These are phyloP conservation scores for Pollicipes pollicipes DNA, from an alignment of 1,140 invertebrate genomes.

Conservation along the genomic window DNA sequence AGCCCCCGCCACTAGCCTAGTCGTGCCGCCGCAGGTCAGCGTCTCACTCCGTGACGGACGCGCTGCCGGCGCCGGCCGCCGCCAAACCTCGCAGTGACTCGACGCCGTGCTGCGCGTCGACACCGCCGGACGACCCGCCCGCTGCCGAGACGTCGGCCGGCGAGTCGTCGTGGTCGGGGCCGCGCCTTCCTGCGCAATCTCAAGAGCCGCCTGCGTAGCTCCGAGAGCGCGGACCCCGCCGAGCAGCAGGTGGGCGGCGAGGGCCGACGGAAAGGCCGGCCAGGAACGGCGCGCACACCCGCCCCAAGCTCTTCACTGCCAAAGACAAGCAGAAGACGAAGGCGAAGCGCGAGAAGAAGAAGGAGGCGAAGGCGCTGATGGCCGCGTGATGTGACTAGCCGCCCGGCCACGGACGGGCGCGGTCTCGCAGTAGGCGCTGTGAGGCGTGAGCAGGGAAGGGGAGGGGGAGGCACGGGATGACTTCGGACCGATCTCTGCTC, in stretches of 20 bases:
- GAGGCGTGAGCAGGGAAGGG: too few relatives aligned
- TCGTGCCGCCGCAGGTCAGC: not conserved
- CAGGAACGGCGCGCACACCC: not conserved
- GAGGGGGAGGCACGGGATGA: too few relatives aligned
- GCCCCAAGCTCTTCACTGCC: not conserved
- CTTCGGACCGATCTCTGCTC: too few relatives aligned
- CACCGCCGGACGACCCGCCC: not conserved
- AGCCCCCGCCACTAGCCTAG: too few relatives aligned
- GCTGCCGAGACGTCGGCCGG: too few relatives aligned
- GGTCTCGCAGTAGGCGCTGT: too few relatives aligned
- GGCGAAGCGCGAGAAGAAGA: not conserved
- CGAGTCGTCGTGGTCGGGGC: not conserved
- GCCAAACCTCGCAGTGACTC: not conserved
- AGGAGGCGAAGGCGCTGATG: not conserved
- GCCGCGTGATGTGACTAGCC: not conserved
- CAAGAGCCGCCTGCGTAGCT: not conserved
- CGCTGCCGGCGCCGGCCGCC: too few relatives aligned
- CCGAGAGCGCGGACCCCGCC: not conserved
- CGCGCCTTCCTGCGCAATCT: not conserved
- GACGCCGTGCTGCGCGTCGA: not conserved
- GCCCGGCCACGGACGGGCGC: too few relatives aligned
- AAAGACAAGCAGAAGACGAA: not conserved
- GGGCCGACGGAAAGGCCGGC: not conserved
- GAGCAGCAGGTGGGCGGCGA: too few relatives aligned
- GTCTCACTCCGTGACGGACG: not conserved